Evolutionary conservation across 2,797 vertebrate species (phyloP).

Genomic region (Acipenser ruthenus): DNA sequence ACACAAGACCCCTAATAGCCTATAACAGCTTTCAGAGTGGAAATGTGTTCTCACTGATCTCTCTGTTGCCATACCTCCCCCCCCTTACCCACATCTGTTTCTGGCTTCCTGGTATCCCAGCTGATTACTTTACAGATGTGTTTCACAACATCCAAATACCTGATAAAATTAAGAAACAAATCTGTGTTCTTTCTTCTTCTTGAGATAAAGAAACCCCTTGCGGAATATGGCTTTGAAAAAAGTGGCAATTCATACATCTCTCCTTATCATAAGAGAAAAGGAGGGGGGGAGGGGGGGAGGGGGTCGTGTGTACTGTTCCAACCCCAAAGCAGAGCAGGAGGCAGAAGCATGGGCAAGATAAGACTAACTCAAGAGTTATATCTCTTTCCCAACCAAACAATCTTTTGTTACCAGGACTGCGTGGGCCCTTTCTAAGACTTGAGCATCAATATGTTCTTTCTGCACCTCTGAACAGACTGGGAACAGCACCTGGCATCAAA

Average conservation of each 20-base stretch:
- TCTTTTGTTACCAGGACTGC: not conserved
- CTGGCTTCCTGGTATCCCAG: slow-evolving; percentile 23
- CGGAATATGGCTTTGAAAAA: not conserved
- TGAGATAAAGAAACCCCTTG: not conserved
- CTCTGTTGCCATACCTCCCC: slow-evolving; percentile 4
- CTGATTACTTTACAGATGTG: slow-evolving; percentile 43
- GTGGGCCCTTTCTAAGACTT: slow-evolving; percentile 23
- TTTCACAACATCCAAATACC: slow-evolving; percentile 28
- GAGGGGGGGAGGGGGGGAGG: not conserved
- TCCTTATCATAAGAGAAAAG: slow-evolving; percentile 15
- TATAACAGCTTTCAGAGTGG: not conserved
- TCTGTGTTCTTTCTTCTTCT: slow-evolving; percentile 13
- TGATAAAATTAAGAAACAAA: slow-evolving; percentile 17
- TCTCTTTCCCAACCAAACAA: not conserved
- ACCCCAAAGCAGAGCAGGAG: slow-evolving; percentile 16
- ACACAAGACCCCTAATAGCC: slow-evolving; percentile 33
- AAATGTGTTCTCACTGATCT: not conserved
- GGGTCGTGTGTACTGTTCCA: slow-evolving; percentile 12
- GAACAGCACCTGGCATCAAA: not conserved
- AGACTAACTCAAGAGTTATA: not conserved
- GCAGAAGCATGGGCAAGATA: slow-evolving; percentile 10
- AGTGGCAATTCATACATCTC: slow-evolving; percentile 8
- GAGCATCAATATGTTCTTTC: not conserved
- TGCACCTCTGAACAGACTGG: not conserved
- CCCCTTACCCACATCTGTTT: slow-evolving; percentile 19